These are phyloP conservation scores for Spisula subtruncata DNA, from an alignment of 2,888 invertebrate species.

Conservation along the genomic window DNA sequence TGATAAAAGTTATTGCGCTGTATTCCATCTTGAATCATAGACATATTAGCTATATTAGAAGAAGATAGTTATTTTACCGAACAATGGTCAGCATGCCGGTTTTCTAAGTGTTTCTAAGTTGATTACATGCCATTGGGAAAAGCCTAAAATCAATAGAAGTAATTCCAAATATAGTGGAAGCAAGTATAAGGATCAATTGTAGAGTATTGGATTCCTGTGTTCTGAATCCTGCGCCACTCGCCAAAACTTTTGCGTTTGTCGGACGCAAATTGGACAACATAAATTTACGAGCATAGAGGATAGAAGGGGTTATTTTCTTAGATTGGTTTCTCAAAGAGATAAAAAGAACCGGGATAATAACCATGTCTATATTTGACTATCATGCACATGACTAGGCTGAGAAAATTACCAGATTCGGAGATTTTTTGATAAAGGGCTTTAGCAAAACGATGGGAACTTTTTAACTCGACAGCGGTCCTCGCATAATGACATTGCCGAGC, in stretches of 20 bases:
- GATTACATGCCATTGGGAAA: constrained; percentile 52
- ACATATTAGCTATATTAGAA: constrained; percentile 64
- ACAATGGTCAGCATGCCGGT: constrained; percentile 45
- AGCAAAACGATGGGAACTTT: constrained; percentile 9
- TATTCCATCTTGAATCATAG: constrained; percentile 47
- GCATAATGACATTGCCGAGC: background rate
- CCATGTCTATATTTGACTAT: constrained; percentile 54
- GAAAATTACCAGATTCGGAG: constrained; percentile 38
- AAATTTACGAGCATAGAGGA: constrained; percentile 64
- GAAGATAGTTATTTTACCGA: constrained; percentile 53
- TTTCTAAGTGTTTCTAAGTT: constrained; percentile 57
- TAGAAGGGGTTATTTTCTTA: constrained; percentile 58
- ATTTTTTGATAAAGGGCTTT: constrained; percentile 24
- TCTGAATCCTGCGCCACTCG: constrained; percentile 36
- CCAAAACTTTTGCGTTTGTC: constrained; percentile 61
- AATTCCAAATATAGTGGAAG: constrained; percentile 55
- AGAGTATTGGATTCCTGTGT: constrained; percentile 65
- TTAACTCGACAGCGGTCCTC: constrained; percentile 20
- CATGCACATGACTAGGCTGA: constrained; percentile 46
- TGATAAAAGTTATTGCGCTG: constrained; percentile 65
- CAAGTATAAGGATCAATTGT: constrained; percentile 57
- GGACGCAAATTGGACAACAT: constrained; percentile 66
- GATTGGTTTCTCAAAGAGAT: constrained; percentile 48
- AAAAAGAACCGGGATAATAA: constrained; percentile 55
- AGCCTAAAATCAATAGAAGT: constrained; percentile 65